Evolutionary conservation across 2,113 vertebrate species (phyloP), one percentile per base, ranked within the genome.

Genomic region (Tenrec ecaudatus): DNA sequence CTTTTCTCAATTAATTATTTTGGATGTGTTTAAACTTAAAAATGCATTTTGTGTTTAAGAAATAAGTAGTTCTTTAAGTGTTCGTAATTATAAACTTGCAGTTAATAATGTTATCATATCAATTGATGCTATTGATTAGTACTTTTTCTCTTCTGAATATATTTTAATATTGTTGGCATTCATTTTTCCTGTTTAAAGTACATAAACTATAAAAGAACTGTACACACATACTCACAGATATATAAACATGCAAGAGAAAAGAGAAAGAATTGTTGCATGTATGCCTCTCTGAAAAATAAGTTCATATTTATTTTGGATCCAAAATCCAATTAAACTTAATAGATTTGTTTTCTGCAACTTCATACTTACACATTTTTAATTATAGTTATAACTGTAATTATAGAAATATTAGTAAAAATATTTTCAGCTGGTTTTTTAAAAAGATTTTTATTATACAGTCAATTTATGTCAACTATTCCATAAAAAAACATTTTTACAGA

Each of bases 21-120:
- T 86, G 76, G 87, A 83, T 91, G 19, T 3, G 73, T 81, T 88
- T 43, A n/a, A 84, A 88, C 80, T 94, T 79, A 86, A 92, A 92
- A 86, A 64, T 40, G 53, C 4, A 82, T 76, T 88, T 93, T 75
- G 25, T 29, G 73, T 8, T 82, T 82, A 79, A 69, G 77, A 85
- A 86, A 38, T 40, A 83, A 57, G 16, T 58, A 58, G n/a, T 66
- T 94, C 19, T 90, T 96, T 86, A 58, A 93, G 36, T 86, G 78
- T 40, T 93, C 84, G 27, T 66, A 57, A 91, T 95, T 95, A 79
- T 87, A 47, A 91, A 64, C 29, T 60, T 77, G 5, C 12, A 9
- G 79, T 90, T 73, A 75, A 68, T 38, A 10, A 71, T 75, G 71
- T 3, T 80, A 36, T 71, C 43, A 5, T 40, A 68, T 69, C 86